phyloP scores from a whole-genome alignment of 2,113 vertebrate genomes.

The Anas platyrhynchos region DNA sequence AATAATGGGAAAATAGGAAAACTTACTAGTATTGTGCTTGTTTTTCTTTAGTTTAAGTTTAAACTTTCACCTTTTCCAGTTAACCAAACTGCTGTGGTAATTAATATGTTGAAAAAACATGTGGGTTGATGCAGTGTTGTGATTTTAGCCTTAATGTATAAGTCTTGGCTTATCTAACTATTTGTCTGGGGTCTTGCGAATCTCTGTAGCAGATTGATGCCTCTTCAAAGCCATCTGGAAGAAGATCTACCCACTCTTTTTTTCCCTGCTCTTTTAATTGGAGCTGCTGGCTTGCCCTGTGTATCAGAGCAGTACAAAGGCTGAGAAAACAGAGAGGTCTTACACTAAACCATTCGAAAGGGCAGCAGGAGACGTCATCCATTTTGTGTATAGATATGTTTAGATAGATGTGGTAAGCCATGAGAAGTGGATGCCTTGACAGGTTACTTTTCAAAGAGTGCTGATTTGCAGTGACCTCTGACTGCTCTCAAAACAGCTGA shows the following conservation, averaged over 20 bases:
- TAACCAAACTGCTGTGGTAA: neutral
- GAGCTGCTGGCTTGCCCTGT: constrained; percentile 51
- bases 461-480: constrained; percentile 73
- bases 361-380: constrained; percentile 69
- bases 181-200: constrained; percentile 30
- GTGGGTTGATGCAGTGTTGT: constrained; percentile 39
- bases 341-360: constrained; percentile 54
- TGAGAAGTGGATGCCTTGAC: constrained; percentile 71
- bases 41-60: neutral
- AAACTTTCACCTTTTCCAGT: neutral
- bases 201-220: constrained; percentile 58
- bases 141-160: constrained; percentile 46
- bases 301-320: constrained; percentile 64
- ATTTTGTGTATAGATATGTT: constrained; percentile 55
- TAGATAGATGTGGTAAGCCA: constrained; percentile 69
- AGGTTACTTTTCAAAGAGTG: constrained; percentile 68
- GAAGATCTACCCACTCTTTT: constrained; percentile 47
- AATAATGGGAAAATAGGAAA: neutral
- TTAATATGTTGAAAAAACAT: constrained; percentile 32
- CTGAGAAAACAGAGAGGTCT: constrained; percentile 64
- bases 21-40: neutral
- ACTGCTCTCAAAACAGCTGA: constrained; percentile 62
- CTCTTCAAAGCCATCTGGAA: constrained; percentile 59
- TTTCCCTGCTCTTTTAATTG: constrained; percentile 66
- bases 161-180: constrained; percentile 42